Evolutionary conservation across 1,140 invertebrate species (phyloP), one percentile per base, ranked within the genome.

Genomic region (Megathymus violae): DNA sequence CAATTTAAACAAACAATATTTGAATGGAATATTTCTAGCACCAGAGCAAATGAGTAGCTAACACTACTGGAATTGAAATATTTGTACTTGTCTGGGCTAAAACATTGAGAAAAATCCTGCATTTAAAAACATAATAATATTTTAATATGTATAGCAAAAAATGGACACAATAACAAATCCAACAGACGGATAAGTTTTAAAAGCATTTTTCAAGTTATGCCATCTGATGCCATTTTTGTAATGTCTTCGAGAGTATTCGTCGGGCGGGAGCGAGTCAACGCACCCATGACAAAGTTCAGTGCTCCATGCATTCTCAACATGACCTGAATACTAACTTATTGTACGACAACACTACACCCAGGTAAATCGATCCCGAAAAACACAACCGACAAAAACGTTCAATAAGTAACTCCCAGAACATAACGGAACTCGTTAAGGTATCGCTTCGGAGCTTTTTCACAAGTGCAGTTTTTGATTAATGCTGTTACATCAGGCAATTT

Each of bases 241-340:
- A 44, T 58, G 54, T 58, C 54, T 46, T 60, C 63, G 54, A 65
- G 71, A 63, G 65, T 68, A 54, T 48, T 40, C 44, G 46, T 36
- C n/a, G 44, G 52, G 17, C 52, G 50, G 58, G 27, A 47, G 58
- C 67, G 71, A 77, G 79, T 82, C 82, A 82, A 71, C 75, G 82
- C 65, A 79, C 82, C 71, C 71, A 69, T 61, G 46, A 67, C 44
- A 34, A 65, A 74, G 82, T 82, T 85, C 82, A 85, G 27, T 73
- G 73, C 68, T 78, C 80, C 67, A 64, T 70, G 71, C 65, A 71
- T 73, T 74, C 69, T 58, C 46, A 58, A 59, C 82, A 73, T 69
- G 76, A 72, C 64, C 76, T 79, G 69, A 76, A 80, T 83, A 61
- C 67, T 69, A 76, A 76, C 66, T 64, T 76, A 66, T 71, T 51